A percentile compares a stretch with the other conserved stretches of the same genome.
Conservation (phyloP, 2,888 invertebrate species). For the Agonopterix arenella region DNA sequence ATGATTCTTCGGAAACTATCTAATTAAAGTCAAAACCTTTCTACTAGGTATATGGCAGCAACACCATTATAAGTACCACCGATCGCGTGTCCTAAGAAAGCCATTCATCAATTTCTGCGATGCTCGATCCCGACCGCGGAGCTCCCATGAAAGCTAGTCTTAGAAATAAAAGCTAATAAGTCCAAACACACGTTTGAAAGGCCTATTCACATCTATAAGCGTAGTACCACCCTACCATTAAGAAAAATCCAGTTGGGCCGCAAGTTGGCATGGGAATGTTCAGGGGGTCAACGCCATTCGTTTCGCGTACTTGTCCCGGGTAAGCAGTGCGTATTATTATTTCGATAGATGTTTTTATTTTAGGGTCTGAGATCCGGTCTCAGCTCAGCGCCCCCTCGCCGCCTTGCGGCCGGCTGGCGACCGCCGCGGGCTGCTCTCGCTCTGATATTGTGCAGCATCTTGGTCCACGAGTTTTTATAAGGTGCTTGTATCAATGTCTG, state of each 20-base stretch:
- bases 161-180: conserved; percentile 70
- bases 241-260: conserved; percentile 65
- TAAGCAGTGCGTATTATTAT: conserved; percentile 73
- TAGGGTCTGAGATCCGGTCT: conserved; percentile 73
- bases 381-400: conserved; percentile 67
- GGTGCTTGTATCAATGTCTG: no score
- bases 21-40: no score
- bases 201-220: conserved; percentile 53
- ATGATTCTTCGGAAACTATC: no score
- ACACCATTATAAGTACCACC: neutral
- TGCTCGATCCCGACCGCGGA: conserved; percentile 9
- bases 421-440: conserved; percentile 22
- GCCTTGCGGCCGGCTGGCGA: conserved; percentile 44
- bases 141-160: conserved; percentile 58
- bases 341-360: conserved; percentile 75
- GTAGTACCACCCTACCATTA: conserved; percentile 60
- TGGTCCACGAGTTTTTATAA: no score
- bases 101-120: conserved; percentile 23
- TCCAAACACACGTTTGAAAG: conserved; percentile 61
- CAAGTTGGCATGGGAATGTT: conserved; percentile 67
- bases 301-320: conserved; percentile 70
- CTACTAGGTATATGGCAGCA: no score
- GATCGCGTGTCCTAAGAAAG: conserved; percentile 19
- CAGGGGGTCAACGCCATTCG: conserved; percentile 74
- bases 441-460: conserved; percentile 9